phyloP scores from a whole-genome alignment of 2,797 vertebrate genomes.

The Hypotaenidia okinawae region DNA sequence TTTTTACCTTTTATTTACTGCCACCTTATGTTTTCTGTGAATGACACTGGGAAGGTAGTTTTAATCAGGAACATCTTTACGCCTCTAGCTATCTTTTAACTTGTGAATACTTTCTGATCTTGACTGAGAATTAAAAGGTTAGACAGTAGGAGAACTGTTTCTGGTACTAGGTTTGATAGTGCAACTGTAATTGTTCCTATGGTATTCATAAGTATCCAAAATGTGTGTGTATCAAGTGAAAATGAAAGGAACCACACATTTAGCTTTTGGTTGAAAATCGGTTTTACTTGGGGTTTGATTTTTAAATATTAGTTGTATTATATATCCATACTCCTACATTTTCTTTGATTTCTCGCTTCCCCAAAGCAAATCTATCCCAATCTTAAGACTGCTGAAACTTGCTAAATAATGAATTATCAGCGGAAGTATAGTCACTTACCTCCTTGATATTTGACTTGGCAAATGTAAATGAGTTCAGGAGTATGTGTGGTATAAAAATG shows the following conservation, averaged over 20 bases:
- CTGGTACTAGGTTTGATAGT: neutral
- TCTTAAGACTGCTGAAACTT: neutral
- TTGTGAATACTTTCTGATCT: neutral
- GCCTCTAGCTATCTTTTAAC: neutral
- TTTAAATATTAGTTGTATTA: neutral
- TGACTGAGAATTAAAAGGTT: neutral
- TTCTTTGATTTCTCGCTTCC: neutral
- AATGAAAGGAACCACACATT: neutral
- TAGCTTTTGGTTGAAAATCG: neutral
- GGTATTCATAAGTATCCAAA: neutral
- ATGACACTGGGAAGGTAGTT: neutral
- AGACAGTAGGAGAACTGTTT: neutral
- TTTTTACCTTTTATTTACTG: constrained; percentile 16
- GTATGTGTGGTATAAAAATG: neutral
- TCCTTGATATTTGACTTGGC: neutral
- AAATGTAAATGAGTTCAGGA: neutral
- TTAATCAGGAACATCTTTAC: constrained; percentile 15
- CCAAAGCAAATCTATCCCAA: neutral
- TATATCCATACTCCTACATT: neutral
- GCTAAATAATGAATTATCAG: neutral
- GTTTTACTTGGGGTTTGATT: neutral
- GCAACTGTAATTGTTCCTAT: neutral
- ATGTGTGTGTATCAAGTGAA: neutral
- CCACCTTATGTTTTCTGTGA: neutral
- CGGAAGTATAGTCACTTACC: neutral